Base-by-base conservation (phyloP, 2,113 vertebrate species). In the Zosterops hypoxanthus region DNA sequence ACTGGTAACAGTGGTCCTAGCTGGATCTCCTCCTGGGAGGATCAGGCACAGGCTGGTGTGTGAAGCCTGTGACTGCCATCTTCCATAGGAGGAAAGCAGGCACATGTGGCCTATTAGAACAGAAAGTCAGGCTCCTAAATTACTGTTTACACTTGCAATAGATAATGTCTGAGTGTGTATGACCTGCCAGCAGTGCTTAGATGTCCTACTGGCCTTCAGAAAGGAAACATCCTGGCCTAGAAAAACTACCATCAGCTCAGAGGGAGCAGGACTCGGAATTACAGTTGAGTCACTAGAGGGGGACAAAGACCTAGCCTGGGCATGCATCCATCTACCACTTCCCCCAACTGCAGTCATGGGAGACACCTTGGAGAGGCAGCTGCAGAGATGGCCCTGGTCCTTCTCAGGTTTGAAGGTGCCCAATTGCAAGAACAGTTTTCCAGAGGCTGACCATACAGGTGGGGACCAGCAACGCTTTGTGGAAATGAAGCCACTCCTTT, bases 261-360 rank as follows among this genome's bases (percentile, higher is more conserved):
- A 93, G 52, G 49, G 21, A 79, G 26, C 21, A 87, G 90, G 22
- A 42, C 56, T 83, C 0, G 0, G 64, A 59, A 78, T 81, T 90
- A 60, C 65, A 78, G 44, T 79, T 7, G 17, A 90, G 88, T 92
- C 95, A 95, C 95, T 97, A 96, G 95, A 97, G 96, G 96, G 96
- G 94, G 95, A 96, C 95, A 97, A 96, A 97, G 96, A 95, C 90
- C 88, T 95, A 64, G 76, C 25, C 69, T 92, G 90, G 49, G 44
- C 90, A 17, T 22, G 14, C 49, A 75, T n/a, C 28, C 36, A 17
- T 31, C n/a, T 23, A 26, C 65, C 52, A 75, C 60, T 52, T 92
- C 4, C 46, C 34, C 61, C 29, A 47, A 2, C 16, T 57, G 61
- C 60, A 83, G 72, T 36, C 75, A 14, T 84, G n/a, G 60, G 53